These are phyloP conservation scores for Speoplatyrhinus poulsoni DNA, from an alignment of 2,113 vertebrate genomes.

Conservation along the genomic window DNA sequence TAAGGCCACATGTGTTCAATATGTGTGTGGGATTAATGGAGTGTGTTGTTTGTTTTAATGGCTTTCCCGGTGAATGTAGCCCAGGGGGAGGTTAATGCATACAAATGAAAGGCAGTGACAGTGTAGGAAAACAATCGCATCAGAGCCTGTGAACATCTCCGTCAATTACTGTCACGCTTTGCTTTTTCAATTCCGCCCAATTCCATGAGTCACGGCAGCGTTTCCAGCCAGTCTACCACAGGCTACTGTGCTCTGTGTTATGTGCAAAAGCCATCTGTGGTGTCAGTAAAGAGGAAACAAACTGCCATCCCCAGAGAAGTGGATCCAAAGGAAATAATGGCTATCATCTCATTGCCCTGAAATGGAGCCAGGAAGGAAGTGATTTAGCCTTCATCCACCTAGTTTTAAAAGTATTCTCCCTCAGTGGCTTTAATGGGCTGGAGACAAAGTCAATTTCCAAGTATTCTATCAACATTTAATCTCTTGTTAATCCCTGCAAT, in stretches of 20 bases:
- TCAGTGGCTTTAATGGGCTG: not conserved
- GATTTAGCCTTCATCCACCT: slow-evolving; percentile 30
- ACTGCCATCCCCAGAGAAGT: slow-evolving; percentile 19
- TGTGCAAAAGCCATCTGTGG: not conserved
- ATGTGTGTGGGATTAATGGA: too few relatives aligned
- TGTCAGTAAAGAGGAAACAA: slow-evolving; percentile 25
- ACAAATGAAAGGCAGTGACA: too few relatives aligned
- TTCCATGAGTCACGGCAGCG: too few relatives aligned
- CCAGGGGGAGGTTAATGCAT: too few relatives aligned
- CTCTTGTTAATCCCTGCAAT: not conserved
- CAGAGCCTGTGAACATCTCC: too few relatives aligned
- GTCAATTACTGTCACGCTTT: too few relatives aligned
- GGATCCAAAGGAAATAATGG: slow-evolving; percentile 33
- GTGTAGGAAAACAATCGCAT: too few relatives aligned
- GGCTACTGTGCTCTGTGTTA: not conserved
- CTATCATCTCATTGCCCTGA: slow-evolving; percentile 30
- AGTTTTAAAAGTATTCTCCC: slow-evolving; percentile 7
- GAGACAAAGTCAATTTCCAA: slow-evolving; percentile 7
- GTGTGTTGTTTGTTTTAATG: too few relatives aligned
- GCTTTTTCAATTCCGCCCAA: too few relatives aligned
- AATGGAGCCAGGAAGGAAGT: slow-evolving; percentile 44
- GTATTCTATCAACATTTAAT: slow-evolving; percentile 1
- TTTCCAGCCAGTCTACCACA: not conserved
- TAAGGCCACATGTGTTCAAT: too few relatives aligned
- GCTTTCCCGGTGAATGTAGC: too few relatives aligned